Evolutionary conservation across 2,888 invertebrate species (phyloP), one percentile per base, ranked within the genome.

Genomic region (Chorisops tibialis): DNA sequence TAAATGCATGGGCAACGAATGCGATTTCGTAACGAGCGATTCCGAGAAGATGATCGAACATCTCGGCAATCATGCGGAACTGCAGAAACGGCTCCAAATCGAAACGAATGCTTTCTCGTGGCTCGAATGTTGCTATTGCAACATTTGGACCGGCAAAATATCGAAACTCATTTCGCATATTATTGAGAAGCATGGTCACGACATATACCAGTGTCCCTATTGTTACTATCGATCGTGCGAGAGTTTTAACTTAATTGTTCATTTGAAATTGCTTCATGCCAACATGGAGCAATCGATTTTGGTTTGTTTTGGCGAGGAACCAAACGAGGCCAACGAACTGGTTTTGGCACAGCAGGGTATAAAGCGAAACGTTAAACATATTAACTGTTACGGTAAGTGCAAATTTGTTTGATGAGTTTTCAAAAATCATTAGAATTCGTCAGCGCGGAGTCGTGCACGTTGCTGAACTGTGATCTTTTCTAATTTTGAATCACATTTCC

Each of bases 211-310:
- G 30, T 90, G 90, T 69, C 78, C 77, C 3, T 80, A 82, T 67
- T 90, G 90, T 70, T 84, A 88, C 69, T 89, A 88, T 72, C 79
- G 89, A 51, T 84, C 85, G 9, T 63, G 58, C 38, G 58, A 52
- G 19, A 45, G 30, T 2, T 16, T n/a, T 12, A 64, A 66, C 59
- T 63, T 67, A 7, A 12, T 58, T 2, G 30, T 45, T 7, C 68
- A 68, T 61, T 12, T 62, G 1, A 41, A 51, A 3, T n/a, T 19
- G 1, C 59, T 61, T 61, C 68, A 68, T 59, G 14, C 12, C 11
- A 14, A 9, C 4, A 11, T 37, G 6, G 35, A 39, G 2, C 14
- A 24, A 30, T 14, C 14, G 18, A 59, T 66, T 22, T 43, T 59
- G 2, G 30, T 50, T 9, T 51, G 61, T 4, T 21, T 52, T 2